phyloP scores from a whole-genome alignment of 2,888 invertebrate genomes.

The Erebia palarica region DNA sequence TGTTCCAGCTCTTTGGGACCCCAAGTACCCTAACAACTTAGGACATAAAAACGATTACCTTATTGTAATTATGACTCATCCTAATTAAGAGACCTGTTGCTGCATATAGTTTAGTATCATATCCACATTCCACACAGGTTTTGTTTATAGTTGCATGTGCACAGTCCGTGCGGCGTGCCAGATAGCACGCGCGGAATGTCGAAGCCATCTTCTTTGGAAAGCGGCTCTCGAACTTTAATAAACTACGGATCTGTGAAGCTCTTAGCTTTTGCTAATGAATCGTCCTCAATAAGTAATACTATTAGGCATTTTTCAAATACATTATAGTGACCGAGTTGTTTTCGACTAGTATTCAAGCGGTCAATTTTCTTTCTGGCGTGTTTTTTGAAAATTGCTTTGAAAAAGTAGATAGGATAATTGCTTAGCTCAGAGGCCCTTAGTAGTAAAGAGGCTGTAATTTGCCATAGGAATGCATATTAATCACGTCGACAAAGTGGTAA shows the following conservation, averaged over 20 bases:
- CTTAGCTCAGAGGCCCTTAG: no score
- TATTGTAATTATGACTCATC: neutral
- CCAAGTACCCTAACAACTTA: no score
- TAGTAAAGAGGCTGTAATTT: no score
- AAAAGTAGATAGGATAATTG: no score
- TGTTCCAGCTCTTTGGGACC: no score
- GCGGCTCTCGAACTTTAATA: constrained; percentile 45
- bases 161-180: constrained; percentile 54
- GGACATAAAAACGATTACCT: no score
- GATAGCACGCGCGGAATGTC: constrained; percentile 59
- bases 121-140: constrained; percentile 33
- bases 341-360: no score
- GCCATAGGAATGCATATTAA: no score
- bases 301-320: neutral
- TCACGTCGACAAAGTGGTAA: no score
- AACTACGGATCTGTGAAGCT: neutral
- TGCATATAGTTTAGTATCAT: constrained; percentile 33
- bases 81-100: neutral
- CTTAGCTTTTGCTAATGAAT: constrained; percentile 5
- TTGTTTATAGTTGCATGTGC: constrained; percentile 37
- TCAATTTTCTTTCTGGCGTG: no score
- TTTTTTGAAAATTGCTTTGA: no score
- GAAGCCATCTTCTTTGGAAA: constrained; percentile 68
- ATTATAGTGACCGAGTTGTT: no score
- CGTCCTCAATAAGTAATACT: neutral